Evolutionary conservation across 37 sponge, comb jelly and placozoan genomes (phyloP).

Genomic region (Haliclona indistincta): DNA sequence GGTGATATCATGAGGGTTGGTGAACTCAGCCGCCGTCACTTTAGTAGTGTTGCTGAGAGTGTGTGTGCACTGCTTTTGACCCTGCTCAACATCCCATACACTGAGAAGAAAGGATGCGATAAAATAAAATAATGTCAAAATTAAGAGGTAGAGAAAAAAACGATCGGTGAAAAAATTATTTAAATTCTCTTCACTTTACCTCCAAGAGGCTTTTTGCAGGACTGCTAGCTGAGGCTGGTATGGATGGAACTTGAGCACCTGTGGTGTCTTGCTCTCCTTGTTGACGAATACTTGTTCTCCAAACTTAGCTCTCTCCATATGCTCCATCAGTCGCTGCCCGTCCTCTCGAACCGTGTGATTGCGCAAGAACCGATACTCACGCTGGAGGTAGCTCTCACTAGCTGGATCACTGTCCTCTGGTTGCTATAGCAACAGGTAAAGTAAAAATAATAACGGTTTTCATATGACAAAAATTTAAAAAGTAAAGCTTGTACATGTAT

Average conservation of each 20-base stretch:
- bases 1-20: conserved; percentile 84
- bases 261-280: conserved; percentile 65
- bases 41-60: conserved; percentile 1
- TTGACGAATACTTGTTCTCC: conserved; percentile 82
- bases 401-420: conserved; percentile 68
- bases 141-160: not conserved
- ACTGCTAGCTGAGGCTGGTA: conserved; percentile 76
- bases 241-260: conserved; percentile 80
- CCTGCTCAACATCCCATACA: conserved; percentile 33
- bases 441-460: conserved; percentile 2
- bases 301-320: conserved; percentile 34
- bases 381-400: conserved; percentile 61
- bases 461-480: not conserved
- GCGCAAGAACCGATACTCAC: conserved; percentile 73
- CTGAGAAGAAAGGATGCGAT: conserved; percentile 3
- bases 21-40: conserved; percentile 72
- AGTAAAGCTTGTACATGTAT: too few relatives aligned
- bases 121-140: not conserved
- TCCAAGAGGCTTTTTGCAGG: conserved; percentile 56
- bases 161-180: not conserved
- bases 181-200: conserved; percentile 31
- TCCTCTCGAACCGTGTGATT: conserved; percentile 63
- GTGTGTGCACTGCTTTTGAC: not conserved
- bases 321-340: not conserved
- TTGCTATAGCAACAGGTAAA: conserved; percentile 26